Percentiles rank a stretch among this genome's conserved stretches.
These are phyloP conservation scores for Saturnia pavonia DNA, from an alignment of 2,888 invertebrate genomes.

Conservation along the genomic window DNA sequence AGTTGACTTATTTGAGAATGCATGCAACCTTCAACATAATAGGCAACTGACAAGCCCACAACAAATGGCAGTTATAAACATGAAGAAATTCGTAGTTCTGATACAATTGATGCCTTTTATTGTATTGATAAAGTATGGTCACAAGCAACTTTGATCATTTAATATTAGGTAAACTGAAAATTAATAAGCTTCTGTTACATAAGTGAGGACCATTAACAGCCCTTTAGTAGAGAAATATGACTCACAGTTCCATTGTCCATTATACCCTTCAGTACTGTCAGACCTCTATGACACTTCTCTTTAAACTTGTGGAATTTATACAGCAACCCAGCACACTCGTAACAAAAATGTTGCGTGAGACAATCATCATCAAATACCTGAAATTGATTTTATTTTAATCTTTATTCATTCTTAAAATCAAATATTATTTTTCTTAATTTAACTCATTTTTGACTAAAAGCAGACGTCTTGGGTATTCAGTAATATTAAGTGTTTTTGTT, in stretches of 20 bases:
- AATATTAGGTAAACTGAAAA: too few relatives aligned
- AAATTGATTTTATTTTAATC: not conserved
- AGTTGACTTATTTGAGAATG: not conserved
- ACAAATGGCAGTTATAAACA: not conserved
- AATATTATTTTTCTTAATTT: too few relatives aligned
- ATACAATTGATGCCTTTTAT: too few relatives aligned
- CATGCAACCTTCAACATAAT: not conserved
- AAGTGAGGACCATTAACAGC: not conserved
- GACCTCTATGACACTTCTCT: slow-evolving; percentile 59
- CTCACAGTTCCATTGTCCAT: slow-evolving; percentile 56
- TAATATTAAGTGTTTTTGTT: too few relatives aligned
- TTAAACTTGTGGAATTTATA: slow-evolving; percentile 67
- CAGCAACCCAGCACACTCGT: slow-evolving; percentile 60
- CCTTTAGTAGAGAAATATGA: slow-evolving; percentile 22
- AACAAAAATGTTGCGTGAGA: slow-evolving; percentile 62
- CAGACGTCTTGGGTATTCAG: too few relatives aligned
- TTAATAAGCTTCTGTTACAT: not conserved
- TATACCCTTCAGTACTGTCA: slow-evolving; percentile 52
- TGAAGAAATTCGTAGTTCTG: too few relatives aligned
- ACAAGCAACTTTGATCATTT: too few relatives aligned
- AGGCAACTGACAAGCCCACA: not conserved
- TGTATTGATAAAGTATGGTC: too few relatives aligned
- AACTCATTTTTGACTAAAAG: too few relatives aligned
- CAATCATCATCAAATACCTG: slow-evolving; percentile 46
- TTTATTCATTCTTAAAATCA: too few relatives aligned